Conservation (phyloP, 2,797 vertebrate species). For the Channa striata region DNA sequence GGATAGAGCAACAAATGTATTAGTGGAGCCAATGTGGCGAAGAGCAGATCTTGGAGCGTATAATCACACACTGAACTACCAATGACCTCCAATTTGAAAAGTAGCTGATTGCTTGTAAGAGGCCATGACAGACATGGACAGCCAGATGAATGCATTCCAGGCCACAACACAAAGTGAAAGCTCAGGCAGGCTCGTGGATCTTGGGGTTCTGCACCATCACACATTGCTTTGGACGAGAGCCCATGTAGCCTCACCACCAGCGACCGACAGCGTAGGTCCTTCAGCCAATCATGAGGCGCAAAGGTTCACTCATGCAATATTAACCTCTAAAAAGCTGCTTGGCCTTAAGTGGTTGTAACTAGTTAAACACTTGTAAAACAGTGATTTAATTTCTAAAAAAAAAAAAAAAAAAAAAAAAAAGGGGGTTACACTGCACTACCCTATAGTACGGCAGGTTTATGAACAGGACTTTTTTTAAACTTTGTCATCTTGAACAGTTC, state of each 20-base stretch:
- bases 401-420: too few species aligned
- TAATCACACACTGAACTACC: slow-evolving; percentile 62
- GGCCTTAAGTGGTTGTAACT: not conserved
- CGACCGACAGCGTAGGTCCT: slow-evolving; percentile 6
- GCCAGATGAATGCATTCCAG: slow-evolving; percentile 69
- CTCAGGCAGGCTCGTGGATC: slow-evolving; percentile 54
- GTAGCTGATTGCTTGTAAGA: slow-evolving; percentile 59
- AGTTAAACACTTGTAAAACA: too few species aligned
- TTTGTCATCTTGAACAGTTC: not conserved
- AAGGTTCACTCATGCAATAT: not conserved
- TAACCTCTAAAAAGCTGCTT: not conserved
- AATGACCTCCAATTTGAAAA: slow-evolving; percentile 64
- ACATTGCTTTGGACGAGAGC: slow-evolving; percentile 51
- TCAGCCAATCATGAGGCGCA: not conserved
- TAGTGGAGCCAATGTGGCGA: slow-evolving; percentile 20
- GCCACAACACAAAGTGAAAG: slow-evolving; percentile 50
- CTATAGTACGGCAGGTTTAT: not conserved
- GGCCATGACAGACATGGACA: slow-evolving; percentile 48
- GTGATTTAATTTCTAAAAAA: too few species aligned
- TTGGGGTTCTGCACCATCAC: slow-evolving; percentile 64
- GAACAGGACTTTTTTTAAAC: too few species aligned
- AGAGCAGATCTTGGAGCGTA: slow-evolving; percentile 26
- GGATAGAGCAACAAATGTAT: slow-evolving; percentile 18
- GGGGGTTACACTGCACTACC: too few species aligned
- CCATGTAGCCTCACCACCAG: slow-evolving; percentile 14